These are phyloP conservation scores for Globicephala melas DNA, from an alignment of 2,113 vertebrate genomes.

Conservation along the genomic window DNA sequence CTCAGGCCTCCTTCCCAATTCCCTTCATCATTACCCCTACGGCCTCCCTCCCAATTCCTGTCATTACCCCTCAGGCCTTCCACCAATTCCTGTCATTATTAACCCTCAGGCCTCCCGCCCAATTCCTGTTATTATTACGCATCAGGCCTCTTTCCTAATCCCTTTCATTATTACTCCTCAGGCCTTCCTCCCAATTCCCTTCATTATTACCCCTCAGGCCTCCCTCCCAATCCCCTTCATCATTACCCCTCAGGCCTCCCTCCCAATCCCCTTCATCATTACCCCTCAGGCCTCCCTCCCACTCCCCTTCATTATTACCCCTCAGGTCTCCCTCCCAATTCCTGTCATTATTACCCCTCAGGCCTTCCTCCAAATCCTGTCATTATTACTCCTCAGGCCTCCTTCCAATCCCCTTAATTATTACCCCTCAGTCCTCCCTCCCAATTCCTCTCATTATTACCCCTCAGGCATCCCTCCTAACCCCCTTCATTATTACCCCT, in stretches of 20 bases:
- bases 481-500: too few species aligned
- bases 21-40: background rate
- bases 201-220: background rate
- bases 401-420: rapidly evolving
- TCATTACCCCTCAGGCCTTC: too few species aligned
- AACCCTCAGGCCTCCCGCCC: too few species aligned
- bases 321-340: too few species aligned
- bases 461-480: too few species aligned
- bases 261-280: too few species aligned
- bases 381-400: too few species aligned
- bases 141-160: too few species aligned
- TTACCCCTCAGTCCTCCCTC: too few species aligned
- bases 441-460: rapidly evolving
- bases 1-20: rapidly evolving
- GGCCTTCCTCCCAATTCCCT: background rate
- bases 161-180: background rate
- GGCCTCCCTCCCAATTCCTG: too few species aligned
- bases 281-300: too few species aligned
- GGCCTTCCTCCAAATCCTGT: background rate
- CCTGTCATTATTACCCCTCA: background rate
- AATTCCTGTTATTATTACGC: background rate
- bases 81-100: too few species aligned
- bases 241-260: rapidly evolving
- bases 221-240: background rate
- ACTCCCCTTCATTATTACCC: rapidly evolving